These are phyloP conservation scores for Unio pictorum DNA, from an alignment of 2,888 invertebrate genomes.

Conservation along the genomic window DNA sequence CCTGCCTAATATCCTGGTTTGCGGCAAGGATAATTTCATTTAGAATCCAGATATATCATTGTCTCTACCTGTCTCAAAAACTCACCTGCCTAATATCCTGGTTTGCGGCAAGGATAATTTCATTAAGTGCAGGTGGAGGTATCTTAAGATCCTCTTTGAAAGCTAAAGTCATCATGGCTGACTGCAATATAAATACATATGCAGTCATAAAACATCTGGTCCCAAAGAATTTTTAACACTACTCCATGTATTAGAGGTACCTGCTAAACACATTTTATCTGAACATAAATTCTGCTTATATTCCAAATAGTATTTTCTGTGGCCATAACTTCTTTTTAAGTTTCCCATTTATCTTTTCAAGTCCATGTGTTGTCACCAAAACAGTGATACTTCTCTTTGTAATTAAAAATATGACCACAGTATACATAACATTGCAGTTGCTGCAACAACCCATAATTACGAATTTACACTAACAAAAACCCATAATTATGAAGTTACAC, in stretches of 20 bases:
- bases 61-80: not conserved
- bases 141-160: constrained; percentile 91
- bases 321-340: too few species aligned
- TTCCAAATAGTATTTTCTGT: not conserved
- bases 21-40: not conserved
- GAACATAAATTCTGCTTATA: not conserved
- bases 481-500: too few species aligned
- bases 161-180: constrained; percentile 91
- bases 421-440: too few species aligned
- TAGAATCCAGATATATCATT: not conserved
- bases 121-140: constrained; percentile 81
- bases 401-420: too few species aligned
- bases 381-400: too few species aligned
- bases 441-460: too few species aligned
- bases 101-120: constrained; percentile 89
- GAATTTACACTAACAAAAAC: too few species aligned
- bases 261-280: not conserved
- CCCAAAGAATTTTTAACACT: not conserved
- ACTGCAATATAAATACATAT: constrained; percentile 74
- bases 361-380: too few species aligned
- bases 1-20: not conserved
- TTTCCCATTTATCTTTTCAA: too few species aligned
- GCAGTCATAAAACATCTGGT: constrained; percentile 1
- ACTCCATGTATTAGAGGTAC: not conserved
- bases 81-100: constrained; percentile 92